Evolutionary conservation across 2,888 invertebrate species (phyloP), one percentile per base, ranked within the genome.

Genomic region (Morpho achilles): DNA sequence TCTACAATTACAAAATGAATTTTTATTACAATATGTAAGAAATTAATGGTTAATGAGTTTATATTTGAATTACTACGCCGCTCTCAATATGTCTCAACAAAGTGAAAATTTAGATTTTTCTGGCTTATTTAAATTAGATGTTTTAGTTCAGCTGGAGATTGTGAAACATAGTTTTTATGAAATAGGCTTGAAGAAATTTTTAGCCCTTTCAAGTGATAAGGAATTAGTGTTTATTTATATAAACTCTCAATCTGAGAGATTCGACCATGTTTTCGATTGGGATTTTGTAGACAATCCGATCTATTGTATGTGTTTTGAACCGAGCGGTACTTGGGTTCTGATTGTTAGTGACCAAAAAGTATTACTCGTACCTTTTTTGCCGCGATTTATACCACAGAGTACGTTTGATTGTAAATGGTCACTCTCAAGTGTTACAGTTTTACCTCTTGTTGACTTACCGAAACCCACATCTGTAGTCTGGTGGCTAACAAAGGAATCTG

Each of bases 261-360:
- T 76, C 67, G 84, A 86, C 61, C 83, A 77, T 63, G 82, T 77
- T 66, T 86, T 83, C 66, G 86, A 88, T 65, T 91, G 91, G 91
- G 89, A 90, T 73, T 88, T 87, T 64, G 60, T 82, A 39, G 87
- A 89, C 64, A 88, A 89, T 78, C 87, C 84, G 44, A 92, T 95
- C 59, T 92, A 94, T 75, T 94, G 94, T 74, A 89, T 96, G 78
- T 96, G 96, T 79, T 97, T 97, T 82, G 96, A 97, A 84, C 95
- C 96, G 1, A 93, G 94, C 60, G 96, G 96, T 56, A 93, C 94
- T 47, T 96, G 96, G 95, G 85, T 95, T 39, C 83, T 96, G 32
- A 91, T 94, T 65, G 84, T 93, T 60, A 92, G 93, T 81, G 91
- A 91, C 75, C 84, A 84, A 64, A 89, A 88, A 67, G 75, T 91